A percentile compares a stretch with the other conserved stretches of the same genome.
Conservation (phyloP, 2,113 vertebrate species). For the Chascanopsetta lugubris region DNA sequence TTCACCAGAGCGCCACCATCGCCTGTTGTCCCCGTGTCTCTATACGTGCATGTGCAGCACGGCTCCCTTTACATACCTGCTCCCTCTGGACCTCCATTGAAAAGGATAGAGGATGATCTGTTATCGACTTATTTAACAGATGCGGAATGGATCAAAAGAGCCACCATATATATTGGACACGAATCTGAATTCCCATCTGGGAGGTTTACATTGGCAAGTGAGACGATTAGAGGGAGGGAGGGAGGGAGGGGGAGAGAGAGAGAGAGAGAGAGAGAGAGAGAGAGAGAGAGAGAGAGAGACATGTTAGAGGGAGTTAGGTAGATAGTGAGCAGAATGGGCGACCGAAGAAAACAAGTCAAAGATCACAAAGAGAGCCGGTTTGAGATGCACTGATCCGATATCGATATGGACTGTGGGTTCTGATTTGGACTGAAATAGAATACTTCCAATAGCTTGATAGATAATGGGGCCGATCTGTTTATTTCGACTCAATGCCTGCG, state of each 20-base stretch:
- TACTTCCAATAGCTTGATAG: too few relatives aligned
- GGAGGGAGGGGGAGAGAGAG: conserved; percentile 9
- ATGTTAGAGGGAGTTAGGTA: too few relatives aligned
- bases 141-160: conserved; percentile 16
- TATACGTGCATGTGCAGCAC: background rate
- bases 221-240: conserved; percentile 13
- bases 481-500: too few relatives aligned
- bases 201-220: conserved; percentile 23
- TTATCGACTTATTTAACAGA: conserved; percentile 64
- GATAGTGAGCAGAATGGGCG: conserved; percentile 3
- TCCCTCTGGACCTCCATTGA: conserved; percentile 17
- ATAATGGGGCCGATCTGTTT: too few relatives aligned
- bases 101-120: conserved; percentile 30
- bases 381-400: too few relatives aligned
- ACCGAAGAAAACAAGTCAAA: background rate
- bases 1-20: background rate
- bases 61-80: conserved; percentile 22
- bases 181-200: conserved; percentile 44
- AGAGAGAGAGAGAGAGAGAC: background rate
- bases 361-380: too few relatives aligned
- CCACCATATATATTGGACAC: conserved; percentile 42
- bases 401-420: too few relatives aligned
- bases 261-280: conserved; percentile 16
- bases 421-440: too few relatives aligned
- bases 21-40: background rate